Evolutionary conservation across 1,140 invertebrate genomes (phyloP).

Genomic region (Euura lappo): DNA sequence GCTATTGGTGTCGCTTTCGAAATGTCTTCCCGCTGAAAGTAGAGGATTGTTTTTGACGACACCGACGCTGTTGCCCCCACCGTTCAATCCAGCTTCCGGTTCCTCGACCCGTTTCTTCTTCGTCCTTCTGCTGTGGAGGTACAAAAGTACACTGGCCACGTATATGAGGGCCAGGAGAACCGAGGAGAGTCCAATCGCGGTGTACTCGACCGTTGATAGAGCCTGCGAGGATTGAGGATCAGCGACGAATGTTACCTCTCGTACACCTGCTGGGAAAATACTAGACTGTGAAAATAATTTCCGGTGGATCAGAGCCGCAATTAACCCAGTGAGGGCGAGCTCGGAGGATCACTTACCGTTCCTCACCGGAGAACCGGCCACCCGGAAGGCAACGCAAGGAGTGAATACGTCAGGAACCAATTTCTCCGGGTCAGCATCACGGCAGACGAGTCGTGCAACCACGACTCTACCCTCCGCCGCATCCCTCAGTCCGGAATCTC

Average conservation of each 20-base stretch:
- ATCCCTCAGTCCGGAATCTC: conserved; percentile 72
- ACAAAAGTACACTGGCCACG: conserved; percentile 81
- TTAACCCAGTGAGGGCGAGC: conserved; percentile 11
- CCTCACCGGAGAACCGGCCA: conserved; percentile 78
- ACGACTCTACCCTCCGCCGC: conserved; percentile 81
- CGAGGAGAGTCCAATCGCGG: conserved; percentile 82
- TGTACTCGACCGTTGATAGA: conserved; percentile 73
- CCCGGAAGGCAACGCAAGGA: conserved; percentile 83
- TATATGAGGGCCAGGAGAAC: conserved; percentile 82
- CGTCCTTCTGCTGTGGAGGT: conserved; percentile 70
- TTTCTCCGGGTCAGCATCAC: conserved; percentile 69
- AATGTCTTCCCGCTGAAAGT: conserved; percentile 66
- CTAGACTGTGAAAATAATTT: background rate
- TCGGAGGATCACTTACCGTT: conserved; percentile 66
- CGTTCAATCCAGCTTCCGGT: conserved; percentile 47
- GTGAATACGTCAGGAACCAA: conserved; percentile 70
- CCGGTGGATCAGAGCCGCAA: background rate
- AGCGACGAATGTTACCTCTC: conserved; percentile 77
- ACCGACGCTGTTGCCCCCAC: conserved; percentile 59
- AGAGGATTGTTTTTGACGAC: conserved; percentile 80
- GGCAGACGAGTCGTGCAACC: conserved; percentile 78
- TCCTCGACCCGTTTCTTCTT: conserved; percentile 45
- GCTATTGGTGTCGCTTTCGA: conserved; percentile 62
- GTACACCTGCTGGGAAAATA: conserved; percentile 65
- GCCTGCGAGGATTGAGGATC: conserved; percentile 67